Conservation (phyloP, 1,140 invertebrate species). For the Drosophila serrata region DNA sequence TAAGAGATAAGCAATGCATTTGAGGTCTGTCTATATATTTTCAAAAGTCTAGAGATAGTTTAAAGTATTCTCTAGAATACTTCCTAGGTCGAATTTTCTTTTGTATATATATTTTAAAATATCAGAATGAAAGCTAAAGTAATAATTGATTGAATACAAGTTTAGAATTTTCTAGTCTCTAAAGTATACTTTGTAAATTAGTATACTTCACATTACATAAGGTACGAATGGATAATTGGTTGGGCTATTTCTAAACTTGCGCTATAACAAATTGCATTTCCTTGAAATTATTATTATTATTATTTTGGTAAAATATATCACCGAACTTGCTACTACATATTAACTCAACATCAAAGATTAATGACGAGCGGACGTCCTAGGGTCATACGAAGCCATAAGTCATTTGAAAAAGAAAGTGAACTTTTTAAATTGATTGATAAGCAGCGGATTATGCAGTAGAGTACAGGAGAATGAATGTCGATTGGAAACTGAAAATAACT, state of each 20-base stretch:
- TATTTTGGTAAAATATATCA: not conserved
- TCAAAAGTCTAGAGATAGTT: not conserved
- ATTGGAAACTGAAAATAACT: conserved; percentile 6
- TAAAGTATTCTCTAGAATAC: not conserved
- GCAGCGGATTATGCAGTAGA: not conserved
- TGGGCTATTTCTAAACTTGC: not conserved
- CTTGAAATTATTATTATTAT: too few species aligned
- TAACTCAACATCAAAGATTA: not conserved
- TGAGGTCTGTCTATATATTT: not conserved
- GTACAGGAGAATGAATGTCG: not conserved
- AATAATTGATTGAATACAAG: too few species aligned
- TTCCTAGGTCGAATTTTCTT: not conserved
- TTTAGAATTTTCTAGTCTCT: too few species aligned
- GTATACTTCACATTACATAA: too few species aligned
- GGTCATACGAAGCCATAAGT: not conserved
- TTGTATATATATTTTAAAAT: not conserved
- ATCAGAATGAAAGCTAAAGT: not conserved
- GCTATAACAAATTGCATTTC: not conserved
- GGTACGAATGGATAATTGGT: not conserved
- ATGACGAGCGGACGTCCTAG: not conserved
- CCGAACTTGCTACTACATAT: not conserved
- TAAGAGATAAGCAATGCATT: not conserved
- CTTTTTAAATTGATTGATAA: conserved; percentile 7
- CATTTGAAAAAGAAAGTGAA: conserved; percentile 17
- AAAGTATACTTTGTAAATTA: too few species aligned